A percentile compares a stretch with the other conserved stretches of the same genome.
These are phyloP conservation scores for Porites lutea DNA, from an alignment of 64 coral and sea anemone species.

Conservation along the genomic window DNA sequence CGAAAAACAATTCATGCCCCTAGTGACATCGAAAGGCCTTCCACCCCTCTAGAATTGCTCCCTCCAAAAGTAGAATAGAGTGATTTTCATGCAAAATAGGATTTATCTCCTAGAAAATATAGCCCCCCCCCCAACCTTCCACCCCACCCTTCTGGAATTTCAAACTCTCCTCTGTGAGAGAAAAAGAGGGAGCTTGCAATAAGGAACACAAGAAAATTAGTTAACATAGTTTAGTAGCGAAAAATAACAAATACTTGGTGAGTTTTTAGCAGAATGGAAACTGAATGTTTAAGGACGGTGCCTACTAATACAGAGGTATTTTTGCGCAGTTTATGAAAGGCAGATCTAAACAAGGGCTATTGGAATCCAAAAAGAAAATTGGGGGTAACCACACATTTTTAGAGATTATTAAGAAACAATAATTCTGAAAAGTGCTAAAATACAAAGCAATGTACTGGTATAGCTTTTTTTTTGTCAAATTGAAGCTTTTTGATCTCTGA, in stretches of 20 bases:
- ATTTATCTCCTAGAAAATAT: too few relatives aligned
- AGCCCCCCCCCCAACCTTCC: too few relatives aligned
- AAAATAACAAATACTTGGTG: constrained; percentile 4
- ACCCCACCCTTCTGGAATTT: not conserved
- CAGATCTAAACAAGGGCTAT: not conserved
- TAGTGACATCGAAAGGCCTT: too few relatives aligned
- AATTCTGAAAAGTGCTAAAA: too few relatives aligned
- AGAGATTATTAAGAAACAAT: too few relatives aligned
- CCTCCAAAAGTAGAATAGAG: too few relatives aligned
- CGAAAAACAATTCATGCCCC: too few relatives aligned
- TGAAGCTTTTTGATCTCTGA: not conserved
- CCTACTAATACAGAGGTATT: not conserved
- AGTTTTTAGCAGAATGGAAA: constrained; percentile 34
- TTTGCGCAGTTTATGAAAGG: not conserved
- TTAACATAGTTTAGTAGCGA: not conserved
- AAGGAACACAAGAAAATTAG: not conserved
- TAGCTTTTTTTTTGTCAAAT: too few relatives aligned
- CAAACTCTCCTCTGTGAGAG: not conserved
- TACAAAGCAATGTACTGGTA: too few relatives aligned
- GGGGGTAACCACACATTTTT: too few relatives aligned
- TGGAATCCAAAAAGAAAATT: not conserved
- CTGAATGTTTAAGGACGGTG: not conserved
- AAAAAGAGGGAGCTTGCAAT: not conserved
- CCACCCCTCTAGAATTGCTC: too few relatives aligned
- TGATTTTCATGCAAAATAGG: too few relatives aligned